Conservation (phyloP, 2,797 vertebrate genomes). For the Neostethus bicornis region DNA sequence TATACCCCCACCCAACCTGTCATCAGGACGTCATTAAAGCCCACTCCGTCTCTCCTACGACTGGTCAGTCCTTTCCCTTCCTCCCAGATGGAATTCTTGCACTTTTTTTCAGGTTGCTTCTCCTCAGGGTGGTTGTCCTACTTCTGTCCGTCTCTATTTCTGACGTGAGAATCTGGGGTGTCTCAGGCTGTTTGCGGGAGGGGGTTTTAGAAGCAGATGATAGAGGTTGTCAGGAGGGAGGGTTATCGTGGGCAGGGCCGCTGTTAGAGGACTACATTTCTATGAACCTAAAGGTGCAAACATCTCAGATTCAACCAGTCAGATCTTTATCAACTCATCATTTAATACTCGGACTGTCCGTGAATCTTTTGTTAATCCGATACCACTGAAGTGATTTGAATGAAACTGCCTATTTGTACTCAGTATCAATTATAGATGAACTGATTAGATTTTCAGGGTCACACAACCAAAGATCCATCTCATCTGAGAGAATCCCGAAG, state of each 20-base stretch:
- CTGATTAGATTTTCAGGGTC: no score
- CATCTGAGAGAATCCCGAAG: no score
- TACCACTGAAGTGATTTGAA: no score
- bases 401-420: no score
- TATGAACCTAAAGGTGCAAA: slow-evolving; percentile 1
- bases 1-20: slow-evolving; percentile 63
- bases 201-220: slow-evolving; percentile 43
- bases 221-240: slow-evolving; percentile 52
- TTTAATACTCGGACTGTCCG: no score
- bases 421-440: no score
- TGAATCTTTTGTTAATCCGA: no score
- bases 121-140: slow-evolving; percentile 27
- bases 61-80: slow-evolving; percentile 30
- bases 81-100: slow-evolving; percentile 52
- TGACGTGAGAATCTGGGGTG: slow-evolving; percentile 53
- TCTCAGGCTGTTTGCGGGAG: slow-evolving; percentile 22
- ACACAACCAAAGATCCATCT: no score
- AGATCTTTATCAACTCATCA: not conserved
- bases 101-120: slow-evolving; percentile 34
- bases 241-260: slow-evolving; percentile 42
- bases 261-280: slow-evolving; percentile 13
- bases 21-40: slow-evolving; percentile 74
- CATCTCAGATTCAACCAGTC: not conserved
- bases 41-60: slow-evolving; percentile 24
- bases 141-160: slow-evolving; percentile 54